phyloP scores from a whole-genome alignment of 2,797 vertebrate species.

The Simalia tracyae region DNA sequence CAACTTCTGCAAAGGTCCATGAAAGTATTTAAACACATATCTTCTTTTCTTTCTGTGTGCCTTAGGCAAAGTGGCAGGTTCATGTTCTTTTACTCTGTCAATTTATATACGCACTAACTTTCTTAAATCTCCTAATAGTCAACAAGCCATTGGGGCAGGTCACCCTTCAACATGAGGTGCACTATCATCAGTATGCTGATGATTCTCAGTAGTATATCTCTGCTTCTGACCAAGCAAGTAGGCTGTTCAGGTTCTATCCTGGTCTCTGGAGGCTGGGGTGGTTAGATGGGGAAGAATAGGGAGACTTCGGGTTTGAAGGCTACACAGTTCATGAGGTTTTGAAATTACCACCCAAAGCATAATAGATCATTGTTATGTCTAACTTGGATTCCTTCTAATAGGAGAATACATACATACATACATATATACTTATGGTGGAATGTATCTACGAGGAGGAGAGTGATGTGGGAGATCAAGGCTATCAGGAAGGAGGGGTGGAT shows the following conservation, averaged over 20 bases:
- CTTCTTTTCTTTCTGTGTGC: neutral
- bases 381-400: neutral
- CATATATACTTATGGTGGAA: neutral
- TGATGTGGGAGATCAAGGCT: no score
- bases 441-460: no score
- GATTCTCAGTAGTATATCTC: neutral
- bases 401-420: neutral
- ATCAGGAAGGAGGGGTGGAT: no score
- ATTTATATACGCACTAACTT: neutral
- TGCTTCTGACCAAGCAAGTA: neutral
- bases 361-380: neutral
- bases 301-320: neutral
- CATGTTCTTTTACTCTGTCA: neutral
- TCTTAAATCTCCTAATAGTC: neutral
- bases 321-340: neutral
- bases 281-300: neutral
- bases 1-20: neutral
- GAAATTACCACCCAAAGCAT: neutral
- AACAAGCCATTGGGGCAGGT: neutral
- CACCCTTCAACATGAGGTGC: neutral
- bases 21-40: neutral
- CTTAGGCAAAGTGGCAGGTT: neutral
- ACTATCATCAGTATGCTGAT: neutral
- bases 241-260: neutral
- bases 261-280: neutral